Evolutionary conservation across 2,888 invertebrate genomes (phyloP), one percentile per base, ranked within the genome.

Genomic region (Empis stercorea): DNA sequence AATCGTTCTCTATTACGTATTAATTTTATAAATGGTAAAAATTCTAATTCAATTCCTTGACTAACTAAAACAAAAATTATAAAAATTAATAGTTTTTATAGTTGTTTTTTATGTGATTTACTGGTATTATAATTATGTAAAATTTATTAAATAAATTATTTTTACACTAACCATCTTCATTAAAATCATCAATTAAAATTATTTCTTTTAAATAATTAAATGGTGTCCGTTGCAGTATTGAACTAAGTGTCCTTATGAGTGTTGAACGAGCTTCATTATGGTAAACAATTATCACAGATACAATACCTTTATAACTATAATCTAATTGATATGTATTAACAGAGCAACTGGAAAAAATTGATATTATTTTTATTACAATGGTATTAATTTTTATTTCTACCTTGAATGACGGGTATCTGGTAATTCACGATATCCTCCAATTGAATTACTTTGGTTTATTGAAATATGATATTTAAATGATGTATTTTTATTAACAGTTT

Each of bases 191-290:
- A 46, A 66, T 57, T 47, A 66, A 37, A 42, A 67, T 60, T 2
- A 66, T 55, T 53, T 66, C 66, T 13, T 61, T 52, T 32, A 65
- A 51, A 49, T 62, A 60, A 10, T 54, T 47, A 4, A 34, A 15
- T 2, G 63, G 58, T 2, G 64, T 63, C 32, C 62, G 58, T 10
- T 49, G 49, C n/a, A 62, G 50, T 37, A 66, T 47, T 5, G 63
- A 59, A 11, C 57, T 47, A 11, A 67, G 51, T 7, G 65, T 65
- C 34, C 64, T 53, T 20, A 63, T 43, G n/a, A 66, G 50, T 30
- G 59, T 57, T 3, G 65, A 60, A 11, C 64, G 58, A 5, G 62
- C 58, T 51, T 66, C 66, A 47, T 67, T 65, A 45, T 61, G 54
- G 43, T 58, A 67, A 11, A 57, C 58, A 15, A 66, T 61, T 34